Conservation (phyloP, 2,113 vertebrate species). For the Dryoscopus gambensis region DNA sequence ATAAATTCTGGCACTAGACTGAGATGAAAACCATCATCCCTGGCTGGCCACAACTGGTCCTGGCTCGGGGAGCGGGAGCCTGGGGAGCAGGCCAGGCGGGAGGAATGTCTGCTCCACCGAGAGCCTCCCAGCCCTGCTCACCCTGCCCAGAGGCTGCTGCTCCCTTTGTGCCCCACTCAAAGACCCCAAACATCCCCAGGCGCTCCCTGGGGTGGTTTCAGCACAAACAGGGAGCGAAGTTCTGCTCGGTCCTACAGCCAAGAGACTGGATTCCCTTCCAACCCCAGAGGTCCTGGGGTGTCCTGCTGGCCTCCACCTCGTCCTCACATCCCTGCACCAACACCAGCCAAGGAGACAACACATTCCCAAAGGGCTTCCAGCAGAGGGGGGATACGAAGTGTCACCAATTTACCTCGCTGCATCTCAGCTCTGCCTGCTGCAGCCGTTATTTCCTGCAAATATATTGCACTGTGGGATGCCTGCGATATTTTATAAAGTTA, state of each 20-base stretch:
- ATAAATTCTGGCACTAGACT: not conserved
- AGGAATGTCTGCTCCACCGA: fast-evolving
- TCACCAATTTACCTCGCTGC: conserved; percentile 34
- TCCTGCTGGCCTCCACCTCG: not conserved
- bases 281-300: fast-evolving
- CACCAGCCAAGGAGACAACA: fast-evolving
- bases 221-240: fast-evolving
- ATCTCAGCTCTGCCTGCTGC: conserved; percentile 60
- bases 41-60: not conserved
- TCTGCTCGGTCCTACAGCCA: fast-evolving
- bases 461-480: conserved; percentile 74
- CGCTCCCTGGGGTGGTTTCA: not conserved
- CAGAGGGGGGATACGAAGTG: not conserved
- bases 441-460: conserved; percentile 64
- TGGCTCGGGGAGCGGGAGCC: fast-evolving
- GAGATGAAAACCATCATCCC: not conserved
- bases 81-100: not conserved
- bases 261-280: not conserved
- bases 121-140: not conserved
- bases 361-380: not conserved
- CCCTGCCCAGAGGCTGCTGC: not conserved
- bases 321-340: fast-evolving
- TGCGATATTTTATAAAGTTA: conserved; percentile 78
- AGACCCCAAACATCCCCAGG: fast-evolving
- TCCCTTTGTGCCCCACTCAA: not conserved